These are phyloP conservation scores for Eucidaris tribuloides DNA, from an alignment of 35 echinoderm and acorn worm genomes.

Conservation along the genomic window DNA sequence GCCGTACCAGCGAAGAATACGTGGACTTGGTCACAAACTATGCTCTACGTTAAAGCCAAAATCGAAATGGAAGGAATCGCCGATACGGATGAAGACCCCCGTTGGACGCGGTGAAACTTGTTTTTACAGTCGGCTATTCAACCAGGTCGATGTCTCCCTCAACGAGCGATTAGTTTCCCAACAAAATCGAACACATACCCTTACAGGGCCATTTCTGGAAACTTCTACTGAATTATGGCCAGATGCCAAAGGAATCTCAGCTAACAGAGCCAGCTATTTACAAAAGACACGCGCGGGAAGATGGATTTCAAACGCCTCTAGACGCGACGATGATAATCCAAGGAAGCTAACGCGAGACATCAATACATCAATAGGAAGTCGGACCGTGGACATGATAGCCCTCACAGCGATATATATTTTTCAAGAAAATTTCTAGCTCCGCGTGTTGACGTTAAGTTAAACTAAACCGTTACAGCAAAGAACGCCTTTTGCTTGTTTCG, in stretches of 20 bases:
- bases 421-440: conserved; percentile 20
- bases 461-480: not conserved
- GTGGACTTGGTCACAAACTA: conserved; percentile 27
- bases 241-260: conserved; percentile 14
- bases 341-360: conserved; percentile 5
- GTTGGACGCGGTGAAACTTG: conserved; percentile 38
- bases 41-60: conserved; percentile 47
- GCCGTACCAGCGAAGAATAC: conserved; percentile 10
- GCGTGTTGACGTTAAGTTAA: conserved; percentile 33
- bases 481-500: conserved; percentile 14
- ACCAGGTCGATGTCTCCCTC: conserved; percentile 33
- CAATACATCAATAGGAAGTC: not conserved
- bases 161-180: not conserved
- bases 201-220: conserved; percentile 16
- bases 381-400: conserved; percentile 15
- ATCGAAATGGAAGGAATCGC: conserved; percentile 6
- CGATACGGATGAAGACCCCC: not conserved
- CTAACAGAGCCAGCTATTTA: conserved; percentile 3
- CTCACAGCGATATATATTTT: conserved; percentile 24
- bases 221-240: conserved; percentile 28
- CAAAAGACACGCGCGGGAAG: conserved; percentile 27
- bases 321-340: not conserved
- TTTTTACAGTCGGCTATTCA: conserved; percentile 58
- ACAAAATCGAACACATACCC: conserved; percentile 31
- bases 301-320: not conserved